Base-by-base conservation (phyloP, 2,113 vertebrate genomes). In the Rhegmatorhina hoffmannsi region DNA sequence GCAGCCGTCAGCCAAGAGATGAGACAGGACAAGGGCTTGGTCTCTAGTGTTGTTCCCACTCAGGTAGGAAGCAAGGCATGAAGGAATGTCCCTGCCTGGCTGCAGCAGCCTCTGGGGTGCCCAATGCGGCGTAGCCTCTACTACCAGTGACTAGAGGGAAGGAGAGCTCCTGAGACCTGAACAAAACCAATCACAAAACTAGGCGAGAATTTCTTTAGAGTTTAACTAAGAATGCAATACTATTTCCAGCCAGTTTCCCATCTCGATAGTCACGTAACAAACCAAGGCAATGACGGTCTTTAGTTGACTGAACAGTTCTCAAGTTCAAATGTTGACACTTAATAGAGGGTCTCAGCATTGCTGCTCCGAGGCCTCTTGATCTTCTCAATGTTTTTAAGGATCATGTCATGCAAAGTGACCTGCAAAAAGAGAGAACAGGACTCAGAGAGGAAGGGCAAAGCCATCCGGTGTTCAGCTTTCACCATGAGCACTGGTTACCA, bases 311-410 rank as follows among this genome's bases (percentile, higher is more conserved):
- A 97, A 98, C 97, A 98, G 97, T 98, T 97, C 97, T 97, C 97
- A 97, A 97, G 97, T 98, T 97, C 97, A 96, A 98, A 97, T 58
- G 94, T 95, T 90, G 95, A 98, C 95, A 94, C 97, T 98, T 98
- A 99, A 98, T 99, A 99, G 95, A 99, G 98, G 33, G 99, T 99
- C 84, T 99, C 99, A n/a, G 98, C 97, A 68, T 99, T 99, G 98
- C 99, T 99, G 98, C 99, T 99, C 90, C 99, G 98, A 94, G 99
- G 99, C 98, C 99, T 98, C 98, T 99, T 99, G 98, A 99, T 99
- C 98, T 99, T 99, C 98, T 99, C 99, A 21, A 99, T 99, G 97
- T 99, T 99, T 98, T 99, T 99, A 97, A 99, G 98, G 95, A 99
- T 99, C 99, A 99, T 99, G 97, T 99, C 99, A 76, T 99, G 99